phyloP scores from a whole-genome alignment of 2,113 vertebrate genomes.

The Grantiella picta region DNA sequence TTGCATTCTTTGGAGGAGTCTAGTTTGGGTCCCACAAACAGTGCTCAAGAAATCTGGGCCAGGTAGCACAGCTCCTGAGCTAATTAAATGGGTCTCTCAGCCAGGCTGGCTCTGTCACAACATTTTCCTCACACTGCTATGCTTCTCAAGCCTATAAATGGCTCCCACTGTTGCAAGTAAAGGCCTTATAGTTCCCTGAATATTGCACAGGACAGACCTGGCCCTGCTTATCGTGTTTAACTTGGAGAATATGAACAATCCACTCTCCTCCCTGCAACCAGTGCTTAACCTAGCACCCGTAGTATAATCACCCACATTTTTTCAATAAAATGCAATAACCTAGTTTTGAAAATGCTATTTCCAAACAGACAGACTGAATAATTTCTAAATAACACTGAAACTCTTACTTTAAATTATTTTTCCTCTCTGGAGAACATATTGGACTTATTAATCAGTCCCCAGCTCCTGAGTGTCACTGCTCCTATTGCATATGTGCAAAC shows the following conservation, averaged over 20 bases:
- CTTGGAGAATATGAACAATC: background rate
- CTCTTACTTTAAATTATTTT: background rate
- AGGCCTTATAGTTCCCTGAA: background rate
- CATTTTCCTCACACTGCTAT: background rate
- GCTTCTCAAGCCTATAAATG: background rate
- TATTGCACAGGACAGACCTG: background rate
- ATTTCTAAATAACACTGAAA: background rate
- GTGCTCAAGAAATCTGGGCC: background rate
- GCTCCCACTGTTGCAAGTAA: background rate
- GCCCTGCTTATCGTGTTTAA: background rate
- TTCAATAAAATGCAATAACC: background rate
- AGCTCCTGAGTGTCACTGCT: background rate
- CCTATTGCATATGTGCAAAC: background rate
- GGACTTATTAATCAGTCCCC: background rate
- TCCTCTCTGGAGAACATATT: background rate
- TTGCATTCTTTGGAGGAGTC: background rate
- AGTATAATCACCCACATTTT: background rate
- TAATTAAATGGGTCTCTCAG: background rate
- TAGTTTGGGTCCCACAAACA: background rate
- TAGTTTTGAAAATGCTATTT: background rate
- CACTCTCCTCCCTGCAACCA: background rate
- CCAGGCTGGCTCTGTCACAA: background rate
- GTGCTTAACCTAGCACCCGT: background rate
- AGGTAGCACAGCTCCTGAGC: background rate
- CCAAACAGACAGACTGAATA: background rate